Base-by-base conservation (phyloP, 2,113 vertebrate genomes). In the Prionailurus viverrinus region DNA sequence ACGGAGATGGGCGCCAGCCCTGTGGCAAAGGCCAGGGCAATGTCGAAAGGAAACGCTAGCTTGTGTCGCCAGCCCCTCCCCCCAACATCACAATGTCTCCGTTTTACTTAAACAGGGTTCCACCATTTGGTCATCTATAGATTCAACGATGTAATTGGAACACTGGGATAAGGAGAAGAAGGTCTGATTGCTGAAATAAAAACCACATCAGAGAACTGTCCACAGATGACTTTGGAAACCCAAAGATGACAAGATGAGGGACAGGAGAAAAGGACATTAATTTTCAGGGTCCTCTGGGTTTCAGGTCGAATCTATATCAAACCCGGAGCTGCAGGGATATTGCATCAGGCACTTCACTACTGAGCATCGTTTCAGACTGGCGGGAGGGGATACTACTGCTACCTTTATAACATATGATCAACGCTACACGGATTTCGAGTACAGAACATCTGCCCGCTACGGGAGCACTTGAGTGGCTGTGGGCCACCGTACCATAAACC, bases 261-360 rank as follows among this genome's bases (percentile, higher is more conserved):
- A 86, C 74, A 4, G 8, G 68, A 18, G 41, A 7, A 45, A 79
- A 91, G 94, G 84, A 58, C 80, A 14, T 1, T 1, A 6, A 15
- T 45, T 76, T 45, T 27, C 51, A 8, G 82, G 83, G 68, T 69
- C 73, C 90, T 53, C 61, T 58, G 74, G 66, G 58, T n/a, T 69
- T 61, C 36, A 14, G 82, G 23, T 45, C 31, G 13, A 63, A 63
- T 51, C 36, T 8, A 13, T 23, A 21, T 39, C 9, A 4, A 29
- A n/a, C 69, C 76, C 8, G 1, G 29, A 21, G 86, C 85, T 79
- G 86, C 89, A 9, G 79, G 51, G 73, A 14, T 33, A 68, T 79
- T 91, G 86, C 96, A 65, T 93, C 97, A 87, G 80, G 95, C 94
- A 5, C 36, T 68, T 39, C 7, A 36, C 39, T 19, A 16, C 33